phyloP scores from a whole-genome alignment of 1,140 invertebrate genomes.

The Halesus radiatus region DNA sequence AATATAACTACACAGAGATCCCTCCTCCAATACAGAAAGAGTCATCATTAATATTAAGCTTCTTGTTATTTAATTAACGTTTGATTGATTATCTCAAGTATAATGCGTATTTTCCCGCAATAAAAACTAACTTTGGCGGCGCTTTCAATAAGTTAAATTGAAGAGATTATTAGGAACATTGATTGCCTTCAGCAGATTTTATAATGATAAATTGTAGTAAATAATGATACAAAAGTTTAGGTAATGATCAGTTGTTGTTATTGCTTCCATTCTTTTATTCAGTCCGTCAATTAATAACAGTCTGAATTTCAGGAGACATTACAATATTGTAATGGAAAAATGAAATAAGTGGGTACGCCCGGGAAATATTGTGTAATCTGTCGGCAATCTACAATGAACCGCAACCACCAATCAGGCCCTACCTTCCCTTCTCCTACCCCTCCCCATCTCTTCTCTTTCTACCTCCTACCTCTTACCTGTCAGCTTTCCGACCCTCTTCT shows the following conservation, averaged over 20 bases:
- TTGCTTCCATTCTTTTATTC: too few species aligned
- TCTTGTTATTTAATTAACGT: not conserved
- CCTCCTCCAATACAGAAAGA: too few species aligned
- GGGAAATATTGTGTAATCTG: constrained; percentile 35
- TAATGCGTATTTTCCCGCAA: too few species aligned
- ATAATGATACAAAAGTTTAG: too few species aligned
- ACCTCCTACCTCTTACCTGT: not conserved
- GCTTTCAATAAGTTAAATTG: too few species aligned
- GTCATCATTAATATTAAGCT: too few species aligned
- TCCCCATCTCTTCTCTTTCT: not conserved
- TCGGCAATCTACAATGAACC: constrained; percentile 29
- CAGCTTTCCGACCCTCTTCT: constrained; percentile 21
- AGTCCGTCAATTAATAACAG: too few species aligned
- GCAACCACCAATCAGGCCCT: constrained; percentile 14
- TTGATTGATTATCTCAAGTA: not conserved
- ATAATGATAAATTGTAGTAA: too few species aligned
- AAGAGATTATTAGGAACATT: too few species aligned
- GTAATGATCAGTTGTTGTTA: too few species aligned
- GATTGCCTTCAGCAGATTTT: too few species aligned
- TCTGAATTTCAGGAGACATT: not conserved
- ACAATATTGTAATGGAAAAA: constrained; percentile 22
- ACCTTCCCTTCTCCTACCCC: not conserved
- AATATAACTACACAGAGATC: not conserved
- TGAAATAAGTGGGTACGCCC: not conserved
- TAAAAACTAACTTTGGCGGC: too few species aligned